phyloP scores from a whole-genome alignment of 2,113 vertebrate species.

The Circaetus gallicus region DNA sequence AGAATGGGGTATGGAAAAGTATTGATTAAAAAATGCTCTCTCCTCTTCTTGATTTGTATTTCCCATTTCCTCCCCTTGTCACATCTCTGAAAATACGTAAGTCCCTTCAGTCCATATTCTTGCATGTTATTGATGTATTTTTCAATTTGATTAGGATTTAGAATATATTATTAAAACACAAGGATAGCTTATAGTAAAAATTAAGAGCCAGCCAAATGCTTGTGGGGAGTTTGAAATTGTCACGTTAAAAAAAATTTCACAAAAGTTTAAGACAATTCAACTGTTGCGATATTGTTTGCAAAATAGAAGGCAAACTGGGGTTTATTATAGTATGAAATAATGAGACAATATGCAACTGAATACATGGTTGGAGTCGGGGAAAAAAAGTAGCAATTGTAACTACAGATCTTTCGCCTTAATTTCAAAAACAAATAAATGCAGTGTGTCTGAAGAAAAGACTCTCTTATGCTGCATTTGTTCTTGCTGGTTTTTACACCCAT shows the following conservation, averaged over 20 bases:
- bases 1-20: neutral
- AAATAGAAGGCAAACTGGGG: neutral
- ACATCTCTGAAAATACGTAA: neutral
- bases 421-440: neutral
- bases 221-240: neutral
- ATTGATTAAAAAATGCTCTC: neutral
- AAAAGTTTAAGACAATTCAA: neutral
- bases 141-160: neutral
- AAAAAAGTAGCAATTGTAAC: neutral
- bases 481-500: neutral
- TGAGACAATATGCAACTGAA: neutral
- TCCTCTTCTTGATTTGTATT: neutral
- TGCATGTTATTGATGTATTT: neutral
- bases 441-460: neutral
- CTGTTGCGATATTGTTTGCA: neutral
- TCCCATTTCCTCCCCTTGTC: neutral
- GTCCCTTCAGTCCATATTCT: neutral
- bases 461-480: neutral
- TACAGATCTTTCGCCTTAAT: neutral
- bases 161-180: neutral
- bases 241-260: neutral
- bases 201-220: neutral
- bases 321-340: neutral
- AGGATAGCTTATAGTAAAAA: neutral
- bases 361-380: neutral